Conservation (phyloP, 2,113 vertebrate genomes). For the Accipiter cooperii region DNA sequence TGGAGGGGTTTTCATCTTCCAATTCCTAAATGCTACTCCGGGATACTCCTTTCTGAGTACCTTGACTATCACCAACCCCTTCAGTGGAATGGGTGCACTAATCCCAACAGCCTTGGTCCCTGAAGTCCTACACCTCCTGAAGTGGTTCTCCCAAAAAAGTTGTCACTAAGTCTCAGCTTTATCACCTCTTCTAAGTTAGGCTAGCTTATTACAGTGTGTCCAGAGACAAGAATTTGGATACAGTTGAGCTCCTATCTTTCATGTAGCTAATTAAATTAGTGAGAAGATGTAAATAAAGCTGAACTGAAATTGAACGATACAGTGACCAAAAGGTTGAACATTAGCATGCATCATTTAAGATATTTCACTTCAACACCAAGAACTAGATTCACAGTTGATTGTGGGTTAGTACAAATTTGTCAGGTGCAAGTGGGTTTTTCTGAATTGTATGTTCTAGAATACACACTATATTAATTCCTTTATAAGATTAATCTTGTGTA, state of each 20-base stretch:
- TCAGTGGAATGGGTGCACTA: background rate
- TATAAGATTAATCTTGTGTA: background rate
- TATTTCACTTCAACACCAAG: constrained; percentile 63
- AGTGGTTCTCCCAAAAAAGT: background rate
- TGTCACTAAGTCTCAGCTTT: background rate
- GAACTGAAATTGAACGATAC: constrained; percentile 48
- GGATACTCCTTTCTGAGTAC: background rate
- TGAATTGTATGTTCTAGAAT: constrained; percentile 39
- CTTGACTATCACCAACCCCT: background rate
- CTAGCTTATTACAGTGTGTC: constrained; percentile 35
- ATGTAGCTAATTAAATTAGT: constrained; percentile 26
- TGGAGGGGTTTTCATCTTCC: background rate
- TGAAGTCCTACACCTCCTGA: constrained; percentile 23
- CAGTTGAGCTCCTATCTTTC: constrained; percentile 24
- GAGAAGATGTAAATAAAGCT: constrained; percentile 54
- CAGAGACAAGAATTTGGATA: constrained; percentile 34
- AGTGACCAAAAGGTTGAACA: constrained; percentile 44
- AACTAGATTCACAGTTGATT: constrained; percentile 53
- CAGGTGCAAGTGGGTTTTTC: constrained; percentile 20
- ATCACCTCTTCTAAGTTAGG: constrained; percentile 8
- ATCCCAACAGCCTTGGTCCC: constrained; percentile 48
- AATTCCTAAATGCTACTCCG: background rate
- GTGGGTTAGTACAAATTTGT: constrained; percentile 57
- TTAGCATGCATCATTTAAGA: constrained; percentile 56
- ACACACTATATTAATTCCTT: background rate